These are phyloP conservation scores for Glaucopsyche alexis DNA, from an alignment of 2,888 invertebrate genomes.

Conservation along the genomic window DNA sequence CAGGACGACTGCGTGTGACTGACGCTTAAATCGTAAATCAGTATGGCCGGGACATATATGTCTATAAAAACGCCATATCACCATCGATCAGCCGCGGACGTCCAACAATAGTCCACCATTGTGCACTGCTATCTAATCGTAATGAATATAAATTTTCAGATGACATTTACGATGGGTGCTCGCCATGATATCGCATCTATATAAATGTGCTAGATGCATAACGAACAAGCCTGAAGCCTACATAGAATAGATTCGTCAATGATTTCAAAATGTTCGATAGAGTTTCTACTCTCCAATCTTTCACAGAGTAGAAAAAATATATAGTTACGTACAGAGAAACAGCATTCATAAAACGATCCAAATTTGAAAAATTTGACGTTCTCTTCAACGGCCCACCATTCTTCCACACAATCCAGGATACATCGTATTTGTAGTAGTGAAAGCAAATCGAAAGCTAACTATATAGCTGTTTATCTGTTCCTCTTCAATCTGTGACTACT, in stretches of 20 bases:
- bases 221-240: not conserved
- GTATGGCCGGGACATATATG: slow-evolving; percentile 44
- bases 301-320: not conserved
- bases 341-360: not conserved
- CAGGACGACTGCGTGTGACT: not conserved
- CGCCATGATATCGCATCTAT: slow-evolving; percentile 72
- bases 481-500: too few relatives aligned
- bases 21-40: slow-evolving; percentile 50
- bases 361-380: too few relatives aligned
- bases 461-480: too few relatives aligned
- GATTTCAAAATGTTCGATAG: not conserved
- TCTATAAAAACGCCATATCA: slow-evolving; percentile 72
- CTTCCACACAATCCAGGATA: too few relatives aligned
- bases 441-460: too few relatives aligned
- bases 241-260: not conserved
- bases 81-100: slow-evolving; percentile 70
- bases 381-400: not conserved
- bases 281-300: not conserved
- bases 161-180: slow-evolving; percentile 77
- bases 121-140: slow-evolving; percentile 77
- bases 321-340: not conserved
- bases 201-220: slow-evolving; percentile 54
- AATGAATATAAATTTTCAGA: slow-evolving; percentile 80
- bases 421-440: too few relatives aligned
- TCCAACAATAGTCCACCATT: slow-evolving; percentile 71